These are phyloP conservation scores for Drosophila cyrtoloma DNA, from an alignment of 2,888 invertebrate genomes.

Conservation along the genomic window DNA sequence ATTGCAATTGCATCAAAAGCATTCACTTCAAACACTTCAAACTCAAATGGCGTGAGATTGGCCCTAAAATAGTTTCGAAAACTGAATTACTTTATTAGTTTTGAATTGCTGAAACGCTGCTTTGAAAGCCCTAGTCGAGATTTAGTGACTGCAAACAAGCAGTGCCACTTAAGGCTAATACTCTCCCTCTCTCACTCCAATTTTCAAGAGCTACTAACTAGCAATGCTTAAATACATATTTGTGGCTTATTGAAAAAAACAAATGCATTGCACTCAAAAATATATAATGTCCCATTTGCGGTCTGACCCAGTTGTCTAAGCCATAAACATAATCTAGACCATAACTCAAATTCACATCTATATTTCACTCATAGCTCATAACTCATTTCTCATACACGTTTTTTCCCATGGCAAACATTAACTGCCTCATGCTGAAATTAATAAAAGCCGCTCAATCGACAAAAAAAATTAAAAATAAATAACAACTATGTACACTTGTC, in stretches of 20 bases:
- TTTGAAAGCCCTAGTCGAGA: background rate
- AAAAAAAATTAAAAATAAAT: slow-evolving; percentile 1
- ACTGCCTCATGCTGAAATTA: slow-evolving; percentile 15
- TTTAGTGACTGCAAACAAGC: background rate
- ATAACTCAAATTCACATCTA: slow-evolving; percentile 38
- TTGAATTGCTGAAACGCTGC: slow-evolving; percentile 5
- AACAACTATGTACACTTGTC: slow-evolving; percentile 8
- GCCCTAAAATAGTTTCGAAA: slow-evolving; percentile 26
- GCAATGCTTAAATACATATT: background rate
- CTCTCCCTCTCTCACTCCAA: background rate
- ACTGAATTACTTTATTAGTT: slow-evolving; percentile 22
- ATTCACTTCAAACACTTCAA: slow-evolving; percentile 21
- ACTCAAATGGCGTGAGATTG: slow-evolving; percentile 43
- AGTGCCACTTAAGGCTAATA: background rate
- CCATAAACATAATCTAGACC: slow-evolving; percentile 41
- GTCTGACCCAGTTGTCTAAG: slow-evolving; percentile 41
- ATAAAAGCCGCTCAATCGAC: slow-evolving; percentile 15
- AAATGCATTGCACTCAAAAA: slow-evolving; percentile 13
- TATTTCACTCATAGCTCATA: background rate
- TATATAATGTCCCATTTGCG: slow-evolving; percentile 31
- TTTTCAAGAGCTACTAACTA: background rate
- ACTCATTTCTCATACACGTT: slow-evolving; percentile 10
- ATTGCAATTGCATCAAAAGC: slow-evolving; percentile 16
- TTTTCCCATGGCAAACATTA: slow-evolving; percentile 17
- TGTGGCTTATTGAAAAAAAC: slow-evolving; percentile 5